Evolutionary conservation across 1,140 invertebrate species (phyloP).

Genomic region (Platyscapa corneri): DNA sequence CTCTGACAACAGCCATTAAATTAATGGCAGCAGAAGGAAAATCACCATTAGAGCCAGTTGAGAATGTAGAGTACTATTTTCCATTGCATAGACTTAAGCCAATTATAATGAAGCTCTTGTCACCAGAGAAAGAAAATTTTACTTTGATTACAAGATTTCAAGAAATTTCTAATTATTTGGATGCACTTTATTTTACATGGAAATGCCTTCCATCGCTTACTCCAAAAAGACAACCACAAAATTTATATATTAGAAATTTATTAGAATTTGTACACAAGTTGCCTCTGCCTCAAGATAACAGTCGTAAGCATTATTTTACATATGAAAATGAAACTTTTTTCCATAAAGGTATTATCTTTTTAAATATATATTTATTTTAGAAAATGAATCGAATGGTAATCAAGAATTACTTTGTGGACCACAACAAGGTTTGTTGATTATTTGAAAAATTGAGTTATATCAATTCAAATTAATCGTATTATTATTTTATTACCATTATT

Average conservation of each 20-base stretch:
- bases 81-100: conserved; percentile 78
- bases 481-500: background rate
- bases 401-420: conserved; percentile 63
- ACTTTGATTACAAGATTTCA: conserved; percentile 77
- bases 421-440: conserved; percentile 56
- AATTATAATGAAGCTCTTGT: conserved; percentile 77
- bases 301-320: conserved; percentile 34
- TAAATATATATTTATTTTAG: conserved; percentile 53
- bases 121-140: conserved; percentile 73
- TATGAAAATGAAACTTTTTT: conserved; percentile 5
- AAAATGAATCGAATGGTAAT: conserved; percentile 55
- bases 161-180: conserved; percentile 79
- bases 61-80: conserved; percentile 75
- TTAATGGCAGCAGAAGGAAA: conserved; percentile 80
- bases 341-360: background rate
- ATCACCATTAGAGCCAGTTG: conserved; percentile 75
- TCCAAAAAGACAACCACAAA: conserved; percentile 76
- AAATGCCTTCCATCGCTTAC: conserved; percentile 76
- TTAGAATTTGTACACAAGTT: conserved; percentile 81
- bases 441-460: background rate
- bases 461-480: background rate
- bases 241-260: conserved; percentile 82
- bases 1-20: conserved; percentile 80
- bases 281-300: conserved; percentile 73
- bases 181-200: conserved; percentile 78